Evolutionary conservation across 2,113 vertebrate genomes (phyloP), one percentile per base, ranked within the genome.

Genomic region (Mixornis gularis): DNA sequence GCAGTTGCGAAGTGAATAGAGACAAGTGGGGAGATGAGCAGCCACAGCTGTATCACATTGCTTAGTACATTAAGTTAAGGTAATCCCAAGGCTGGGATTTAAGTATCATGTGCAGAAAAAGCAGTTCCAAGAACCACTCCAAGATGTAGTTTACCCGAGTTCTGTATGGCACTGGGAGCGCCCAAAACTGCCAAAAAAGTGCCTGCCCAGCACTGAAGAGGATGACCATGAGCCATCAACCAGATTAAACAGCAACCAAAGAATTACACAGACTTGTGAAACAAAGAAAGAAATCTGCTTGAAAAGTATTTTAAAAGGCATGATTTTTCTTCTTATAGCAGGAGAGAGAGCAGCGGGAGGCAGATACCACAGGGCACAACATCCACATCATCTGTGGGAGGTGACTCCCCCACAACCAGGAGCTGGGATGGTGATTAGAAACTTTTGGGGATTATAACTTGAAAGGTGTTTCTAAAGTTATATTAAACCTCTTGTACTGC

Each of bases 161-260:
- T 90, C 4, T 34, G 22, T 15, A 36, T 0, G 1, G 27, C 4
- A 44, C 4, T 15, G 24, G 2, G 16, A 55, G 10, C 6, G n/a
- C 7, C 18, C 12, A 7, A 58, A 93, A 38, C 41, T 66, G 34
- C 40, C 51, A 3, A 0, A 34, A 38, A 25, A 9, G 6, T 68
- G 44, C 40, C 59, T 38, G n/a, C 13, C 76, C 46, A 58, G 32
- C 7, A 10, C 41, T 25, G 10, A 49, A 34, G 19, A 74, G 22
- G 34, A 62, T 36, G 27, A 52, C 18, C 53, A 12, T 5, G 13
- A 78, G 6, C 38, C 21, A 68, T 10, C 55, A 40, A 10, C 7
- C 36, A 49, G 21, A 58, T 25, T 44, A 26, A 62, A 82, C 10
- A 66, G 49, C 24, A 43, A 26, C 7, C 25, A 74, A 17, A 38